phyloP scores from a whole-genome alignment of 1,140 invertebrate species.

The Hormaphis cornu region DNA sequence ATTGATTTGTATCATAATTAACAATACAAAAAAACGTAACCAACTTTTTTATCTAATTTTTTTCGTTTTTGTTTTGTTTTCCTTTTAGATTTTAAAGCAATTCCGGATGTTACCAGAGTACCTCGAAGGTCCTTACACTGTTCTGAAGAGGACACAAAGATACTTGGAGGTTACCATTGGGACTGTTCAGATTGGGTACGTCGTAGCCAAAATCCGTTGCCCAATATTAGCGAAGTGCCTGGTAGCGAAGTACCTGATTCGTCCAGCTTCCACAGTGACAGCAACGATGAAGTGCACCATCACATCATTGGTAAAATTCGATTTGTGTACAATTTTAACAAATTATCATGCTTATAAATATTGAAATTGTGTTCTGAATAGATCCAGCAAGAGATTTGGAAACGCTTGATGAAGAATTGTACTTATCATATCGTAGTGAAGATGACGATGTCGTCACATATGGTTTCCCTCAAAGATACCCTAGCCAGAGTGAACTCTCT shows the following conservation, averaged over 20 bases:
- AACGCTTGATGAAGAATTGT: slow-evolving; percentile 63
- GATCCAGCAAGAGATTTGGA: slow-evolving; percentile 55
- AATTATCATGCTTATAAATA: neutral
- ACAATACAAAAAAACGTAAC: too few relatives aligned
- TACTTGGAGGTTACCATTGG: slow-evolving; percentile 74
- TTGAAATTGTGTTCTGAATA: slow-evolving; percentile 34
- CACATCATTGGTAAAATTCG: slow-evolving; percentile 15
- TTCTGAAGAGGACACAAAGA: slow-evolving; percentile 29
- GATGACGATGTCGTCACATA: slow-evolving; percentile 58
- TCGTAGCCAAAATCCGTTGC: slow-evolving; percentile 68
- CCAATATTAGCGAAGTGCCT: slow-evolving; percentile 85
- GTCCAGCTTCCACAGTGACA: slow-evolving; percentile 77
- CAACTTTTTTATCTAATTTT: too few relatives aligned
- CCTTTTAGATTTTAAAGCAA: slow-evolving; percentile 20
- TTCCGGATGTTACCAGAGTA: slow-evolving; percentile 19
- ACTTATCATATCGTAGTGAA: slow-evolving; percentile 66
- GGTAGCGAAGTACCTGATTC: slow-evolving; percentile 84
- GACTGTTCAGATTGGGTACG: slow-evolving; percentile 91
- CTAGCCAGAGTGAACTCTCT: slow-evolving; percentile 71
- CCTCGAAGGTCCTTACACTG: slow-evolving; percentile 17
- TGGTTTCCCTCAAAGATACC: slow-evolving; percentile 50
- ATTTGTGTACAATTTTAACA: neutral
- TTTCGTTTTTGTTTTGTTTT: too few relatives aligned
- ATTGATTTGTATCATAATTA: too few relatives aligned
- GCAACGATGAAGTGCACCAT: slow-evolving; percentile 64